These are phyloP conservation scores for Dryobota labecula DNA, from an alignment of 2,888 invertebrate species.

Conservation along the genomic window DNA sequence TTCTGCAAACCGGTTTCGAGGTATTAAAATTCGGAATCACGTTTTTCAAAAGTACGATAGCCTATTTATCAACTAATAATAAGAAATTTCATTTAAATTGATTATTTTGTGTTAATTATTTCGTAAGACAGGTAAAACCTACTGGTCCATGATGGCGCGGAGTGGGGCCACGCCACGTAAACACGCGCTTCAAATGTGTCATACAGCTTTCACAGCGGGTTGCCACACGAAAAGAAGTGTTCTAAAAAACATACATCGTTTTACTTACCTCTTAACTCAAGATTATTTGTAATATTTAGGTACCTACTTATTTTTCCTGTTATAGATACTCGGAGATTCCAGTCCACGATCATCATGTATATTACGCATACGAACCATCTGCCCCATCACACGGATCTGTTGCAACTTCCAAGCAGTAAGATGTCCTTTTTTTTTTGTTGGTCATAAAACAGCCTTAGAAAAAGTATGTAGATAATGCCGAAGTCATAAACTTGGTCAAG, in stretches of 20 bases:
- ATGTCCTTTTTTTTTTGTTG: conserved; percentile 1
- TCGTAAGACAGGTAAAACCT: not conserved
- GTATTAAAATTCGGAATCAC: not conserved
- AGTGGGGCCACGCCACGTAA: conserved; percentile 2
- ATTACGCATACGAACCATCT: conserved; percentile 83
- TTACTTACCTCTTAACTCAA: conserved; percentile 2
- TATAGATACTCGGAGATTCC: conserved; percentile 81
- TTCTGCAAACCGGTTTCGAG: not conserved
- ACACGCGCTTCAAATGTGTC: not conserved
- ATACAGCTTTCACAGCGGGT: not conserved
- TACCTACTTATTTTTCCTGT: conserved; percentile 13
- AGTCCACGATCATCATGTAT: conserved; percentile 79
- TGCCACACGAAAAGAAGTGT: not conserved
- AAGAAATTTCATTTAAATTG: not conserved
- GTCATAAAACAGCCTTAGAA: conserved; percentile 7
- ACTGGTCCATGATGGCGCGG: no score
- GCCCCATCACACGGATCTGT: conserved; percentile 72
- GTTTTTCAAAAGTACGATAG: not conserved
- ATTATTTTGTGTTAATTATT: not conserved
- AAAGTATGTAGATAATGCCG: not conserved
- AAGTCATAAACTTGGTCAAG: not conserved
- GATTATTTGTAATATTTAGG: not conserved
- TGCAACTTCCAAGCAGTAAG: conserved; percentile 84
- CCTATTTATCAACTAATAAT: not conserved
- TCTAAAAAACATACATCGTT: not conserved